These are phyloP conservation scores for Maccullochella peelii DNA, from an alignment of 2,113 vertebrate genomes.

Conservation along the genomic window DNA sequence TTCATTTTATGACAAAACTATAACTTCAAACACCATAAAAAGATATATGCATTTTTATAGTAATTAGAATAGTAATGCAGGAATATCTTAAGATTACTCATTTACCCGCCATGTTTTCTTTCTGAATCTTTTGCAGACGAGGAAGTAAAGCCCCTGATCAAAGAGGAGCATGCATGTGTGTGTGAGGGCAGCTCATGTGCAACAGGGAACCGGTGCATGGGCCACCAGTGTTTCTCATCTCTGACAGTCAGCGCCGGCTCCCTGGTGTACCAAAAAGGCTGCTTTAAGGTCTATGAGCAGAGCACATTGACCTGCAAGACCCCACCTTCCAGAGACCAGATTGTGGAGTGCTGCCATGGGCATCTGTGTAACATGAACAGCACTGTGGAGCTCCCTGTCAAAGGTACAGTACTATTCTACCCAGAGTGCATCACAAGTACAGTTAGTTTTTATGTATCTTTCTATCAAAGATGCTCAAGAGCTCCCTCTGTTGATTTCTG, in stretches of 20 bases:
- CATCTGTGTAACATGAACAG: slow-evolving; percentile 96
- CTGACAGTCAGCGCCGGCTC: slow-evolving; percentile 89
- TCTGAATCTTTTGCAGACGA: slow-evolving; percentile 82
- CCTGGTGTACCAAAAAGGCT: slow-evolving; percentile 94
- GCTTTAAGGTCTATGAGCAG: slow-evolving; percentile 96
- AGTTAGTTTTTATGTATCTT: background rate
- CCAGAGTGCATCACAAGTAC: slow-evolving; percentile 9
- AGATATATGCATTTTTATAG: background rate
- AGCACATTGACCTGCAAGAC: slow-evolving; percentile 97
- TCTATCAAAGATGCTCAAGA: slow-evolving; percentile 4
- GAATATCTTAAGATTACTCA: background rate
- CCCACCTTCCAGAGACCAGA: slow-evolving; percentile 93
- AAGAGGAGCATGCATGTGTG: slow-evolving; percentile 92
- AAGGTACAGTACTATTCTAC: slow-evolving; percentile 81
- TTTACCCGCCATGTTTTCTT: background rate
- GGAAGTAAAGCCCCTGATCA: slow-evolving; percentile 82
- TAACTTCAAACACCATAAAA: background rate
- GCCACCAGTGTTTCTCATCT: slow-evolving; percentile 95
- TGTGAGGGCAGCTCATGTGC: slow-evolving; percentile 95
- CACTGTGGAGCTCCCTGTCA: slow-evolving; percentile 90
- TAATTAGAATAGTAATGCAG: too few relatives aligned
- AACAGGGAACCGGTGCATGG: slow-evolving; percentile 89
- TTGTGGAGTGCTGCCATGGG: slow-evolving; percentile 95
- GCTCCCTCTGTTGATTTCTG: slow-evolving; percentile 27
- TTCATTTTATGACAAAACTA: background rate